Evolutionary conservation across 2,797 vertebrate species (phyloP), one percentile per base, ranked within the genome.

Genomic region (Sebastes melanostomus): DNA sequence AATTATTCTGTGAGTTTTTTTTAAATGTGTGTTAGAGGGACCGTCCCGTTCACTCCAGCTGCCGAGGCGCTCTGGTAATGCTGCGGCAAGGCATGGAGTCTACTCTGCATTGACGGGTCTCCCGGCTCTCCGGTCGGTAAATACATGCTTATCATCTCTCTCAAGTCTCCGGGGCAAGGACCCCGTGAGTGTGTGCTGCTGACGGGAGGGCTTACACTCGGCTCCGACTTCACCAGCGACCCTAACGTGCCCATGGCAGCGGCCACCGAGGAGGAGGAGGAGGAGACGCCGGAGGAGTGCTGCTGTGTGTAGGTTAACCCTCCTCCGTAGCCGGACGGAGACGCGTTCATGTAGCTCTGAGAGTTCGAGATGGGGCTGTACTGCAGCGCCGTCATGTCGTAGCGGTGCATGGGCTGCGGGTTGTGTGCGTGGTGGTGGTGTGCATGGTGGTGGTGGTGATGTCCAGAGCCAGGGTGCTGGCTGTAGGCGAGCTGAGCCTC

Each of bases 71-170:
- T 96, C 96, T 98, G 98, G 95, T 99, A 99, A 94, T 99, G 98
- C 86, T 98, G 98, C 83, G 98, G 97, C 88, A 99, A 91, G 81
- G 97, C 96, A 91, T 98, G 98, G 76, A 99, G 97, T 94, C 98
- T 97, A 95, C 97, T 97, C 89, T 97, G 97, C 94, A 87, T 97
- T 85, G 89, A 96, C 86, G 97, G 97, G 91, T 98, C 98, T 52
- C 96, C 97, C 42, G 96, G 95, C 91, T 98, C 98, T 81, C 97
- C 96, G 77, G 96, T 96, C 46, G 98, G 98, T 95, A 96, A 96
- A 94, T 96, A 96, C 96, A 99, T 99, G 95, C 98, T 99, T 96
- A 99, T 99, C 98, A 99, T 99, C 94, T 99, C 98, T 84, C 98
- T 95, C 95, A 99, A 96, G 96, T 99, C 98, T 94, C 98, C 98